Evolutionary conservation across 2,888 invertebrate genomes (phyloP), one percentile per base, ranked within the genome.

Genomic region (Caenorhabditis sp.): DNA sequence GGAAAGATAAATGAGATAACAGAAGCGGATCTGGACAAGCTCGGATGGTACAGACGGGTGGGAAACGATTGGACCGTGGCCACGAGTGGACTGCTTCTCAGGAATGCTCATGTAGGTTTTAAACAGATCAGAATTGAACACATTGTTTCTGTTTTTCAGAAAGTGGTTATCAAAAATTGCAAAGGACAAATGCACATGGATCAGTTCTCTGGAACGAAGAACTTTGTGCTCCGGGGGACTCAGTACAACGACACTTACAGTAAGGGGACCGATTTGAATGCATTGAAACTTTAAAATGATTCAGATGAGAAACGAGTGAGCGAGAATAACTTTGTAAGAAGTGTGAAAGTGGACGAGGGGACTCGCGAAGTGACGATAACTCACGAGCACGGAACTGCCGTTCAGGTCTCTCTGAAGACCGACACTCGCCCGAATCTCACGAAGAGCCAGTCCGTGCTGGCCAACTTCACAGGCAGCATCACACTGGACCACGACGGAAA

Each of bases 341-440:
- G 52, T 56, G 71, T 77, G 17, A 66, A 61, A 48, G 70, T 77
- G 1, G 77, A 77, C 27, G 71, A 71, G 27, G 22, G 55, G 1
- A 24, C 58, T 37, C 53, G 77, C n/a, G 77, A 72, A 43, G 55
- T 77, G 4, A 77, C 65, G 27, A 63, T 77, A 2, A 39, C 55
- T n/a, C 71, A 77, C 55, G 63, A 77, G 39, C 72, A 77, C 41
- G 77, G 77, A 61, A 77, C 77, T 11, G 66, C 72, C 13, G 77
- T 65, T 1, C 68, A 70, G 45, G 65, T 77, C 2, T 73, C 53
- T 63, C 15, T 78, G 32, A 78, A 78, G 41, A 78, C 78, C 13
- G 78, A 78, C 41, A 62, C 78, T 3, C 45, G 72, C 4, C 78
- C 78, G 15, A 78, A 68, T 68, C 46, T 78, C 17, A 68, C 78